phyloP scores from a whole-genome alignment of 2,113 vertebrate species.

The Gopherus flavomarginatus region DNA sequence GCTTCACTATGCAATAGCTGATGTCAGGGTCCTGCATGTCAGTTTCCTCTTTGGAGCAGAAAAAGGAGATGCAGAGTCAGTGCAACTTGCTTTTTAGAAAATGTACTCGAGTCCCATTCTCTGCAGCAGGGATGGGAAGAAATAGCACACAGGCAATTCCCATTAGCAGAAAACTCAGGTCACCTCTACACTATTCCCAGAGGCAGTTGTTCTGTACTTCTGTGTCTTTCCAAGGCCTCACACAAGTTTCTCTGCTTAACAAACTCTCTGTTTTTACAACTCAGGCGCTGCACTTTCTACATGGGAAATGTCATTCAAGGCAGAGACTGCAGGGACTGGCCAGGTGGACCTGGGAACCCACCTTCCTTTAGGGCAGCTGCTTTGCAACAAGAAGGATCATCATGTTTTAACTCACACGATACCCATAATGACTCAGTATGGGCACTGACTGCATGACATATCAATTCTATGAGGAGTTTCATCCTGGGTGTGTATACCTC shows the following conservation, averaged over 20 bases:
- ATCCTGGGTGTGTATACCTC: rapidly evolving
- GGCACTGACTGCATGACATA: rapidly evolving
- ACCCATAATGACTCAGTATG: rapidly evolving
- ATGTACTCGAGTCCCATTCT: rapidly evolving
- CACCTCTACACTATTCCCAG: not conserved
- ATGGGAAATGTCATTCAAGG: not conserved
- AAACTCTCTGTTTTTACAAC: not conserved
- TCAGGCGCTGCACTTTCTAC: rapidly evolving
- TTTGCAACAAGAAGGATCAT: not conserved
- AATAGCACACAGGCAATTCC: not conserved
- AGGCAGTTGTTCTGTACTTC: not conserved
- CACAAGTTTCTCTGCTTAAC: not conserved
- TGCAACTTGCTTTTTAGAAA: not conserved
- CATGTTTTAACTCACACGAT: rapidly evolving
- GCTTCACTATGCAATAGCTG: not conserved
- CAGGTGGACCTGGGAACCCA: not conserved
- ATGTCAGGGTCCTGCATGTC: not conserved
- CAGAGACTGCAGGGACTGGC: not conserved
- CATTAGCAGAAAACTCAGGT: not conserved
- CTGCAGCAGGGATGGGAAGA: not conserved
- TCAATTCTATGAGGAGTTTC: not conserved
- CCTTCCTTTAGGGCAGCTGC: not conserved
- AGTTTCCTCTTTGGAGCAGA: not conserved
- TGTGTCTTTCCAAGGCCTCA: rapidly evolving
- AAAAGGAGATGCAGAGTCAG: not conserved